Evolutionary conservation across 2,113 vertebrate genomes (phyloP).

Genomic region (Mobula birostris): DNA sequence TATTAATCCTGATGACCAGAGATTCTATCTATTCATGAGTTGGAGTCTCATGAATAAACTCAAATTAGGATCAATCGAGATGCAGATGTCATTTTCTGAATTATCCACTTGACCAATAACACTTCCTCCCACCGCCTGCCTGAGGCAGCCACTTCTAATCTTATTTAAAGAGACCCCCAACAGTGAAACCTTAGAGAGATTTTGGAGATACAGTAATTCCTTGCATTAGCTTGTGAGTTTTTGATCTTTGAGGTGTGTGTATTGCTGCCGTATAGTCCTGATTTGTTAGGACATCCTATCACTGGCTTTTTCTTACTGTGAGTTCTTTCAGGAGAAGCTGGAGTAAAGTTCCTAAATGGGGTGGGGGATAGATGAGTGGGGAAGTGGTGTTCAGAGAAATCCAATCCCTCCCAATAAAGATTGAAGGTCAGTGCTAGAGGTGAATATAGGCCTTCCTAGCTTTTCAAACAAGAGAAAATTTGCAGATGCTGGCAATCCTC

Average conservation of each 20-base stretch:
- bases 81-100: background rate
- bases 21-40: background rate
- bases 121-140: background rate
- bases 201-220: background rate
- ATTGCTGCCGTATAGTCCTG: background rate
- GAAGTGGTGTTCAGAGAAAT: background rate
- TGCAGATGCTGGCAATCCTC: no score
- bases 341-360: background rate
- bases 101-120: background rate
- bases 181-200: background rate
- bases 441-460: no score
- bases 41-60: background rate
- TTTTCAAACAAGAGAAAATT: no score
- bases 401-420: background rate
- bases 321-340: background rate
- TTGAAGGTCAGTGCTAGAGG: background rate
- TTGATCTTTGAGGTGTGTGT: background rate
- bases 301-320: background rate
- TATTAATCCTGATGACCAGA: background rate
- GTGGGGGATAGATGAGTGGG: no score
- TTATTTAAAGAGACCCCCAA: background rate
- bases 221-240: background rate
- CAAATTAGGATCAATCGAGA: background rate
- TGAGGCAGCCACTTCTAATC: background rate
- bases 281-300: background rate